A percentile compares a stretch with the other conserved stretches of the same genome.
Conservation (phyloP, 2,113 vertebrate genomes). For the Jacana jacana region DNA sequence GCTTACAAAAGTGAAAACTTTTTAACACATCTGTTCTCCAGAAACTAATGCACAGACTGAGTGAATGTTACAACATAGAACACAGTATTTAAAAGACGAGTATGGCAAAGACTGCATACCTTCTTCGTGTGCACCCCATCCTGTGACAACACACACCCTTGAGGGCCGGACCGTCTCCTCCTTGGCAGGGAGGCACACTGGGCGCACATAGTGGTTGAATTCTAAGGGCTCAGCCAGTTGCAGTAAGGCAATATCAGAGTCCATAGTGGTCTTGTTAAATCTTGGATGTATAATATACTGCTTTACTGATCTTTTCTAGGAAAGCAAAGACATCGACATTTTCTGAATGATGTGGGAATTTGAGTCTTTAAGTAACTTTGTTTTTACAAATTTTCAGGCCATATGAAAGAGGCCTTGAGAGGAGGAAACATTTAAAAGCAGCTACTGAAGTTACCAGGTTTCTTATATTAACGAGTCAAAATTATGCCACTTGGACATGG, state of each 20-base stretch:
- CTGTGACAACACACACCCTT: slow-evolving; percentile 16
- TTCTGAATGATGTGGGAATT: not conserved
- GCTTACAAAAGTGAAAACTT: not conserved
- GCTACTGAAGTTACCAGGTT: not conserved
- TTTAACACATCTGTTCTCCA: rapidly evolving
- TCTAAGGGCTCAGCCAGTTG: not conserved
- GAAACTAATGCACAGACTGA: not conserved
- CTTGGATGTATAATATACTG: slow-evolving; percentile 25
- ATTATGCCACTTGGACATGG: not conserved
- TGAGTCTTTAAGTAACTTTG: not conserved
- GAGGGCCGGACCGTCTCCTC: slow-evolving; percentile 9
- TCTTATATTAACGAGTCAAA: not conserved
- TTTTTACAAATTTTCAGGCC: not conserved
- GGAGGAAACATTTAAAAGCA: not conserved
- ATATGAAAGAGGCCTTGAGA: not conserved
- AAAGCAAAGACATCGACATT: not conserved
- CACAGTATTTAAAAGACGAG: not conserved
- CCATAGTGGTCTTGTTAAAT: slow-evolving; percentile 29
- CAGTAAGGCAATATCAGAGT: slow-evolving; percentile 49
- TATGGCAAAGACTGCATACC: not conserved
- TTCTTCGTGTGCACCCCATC: slow-evolving; percentile 17
- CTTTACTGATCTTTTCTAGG: slow-evolving; percentile 53
- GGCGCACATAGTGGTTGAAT: slow-evolving; percentile 8
- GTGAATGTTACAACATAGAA: not conserved
- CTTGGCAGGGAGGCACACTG: slow-evolving; percentile 32